Conservation (phyloP, 1,140 invertebrate species). For the Drosophila suzukii region DNA sequence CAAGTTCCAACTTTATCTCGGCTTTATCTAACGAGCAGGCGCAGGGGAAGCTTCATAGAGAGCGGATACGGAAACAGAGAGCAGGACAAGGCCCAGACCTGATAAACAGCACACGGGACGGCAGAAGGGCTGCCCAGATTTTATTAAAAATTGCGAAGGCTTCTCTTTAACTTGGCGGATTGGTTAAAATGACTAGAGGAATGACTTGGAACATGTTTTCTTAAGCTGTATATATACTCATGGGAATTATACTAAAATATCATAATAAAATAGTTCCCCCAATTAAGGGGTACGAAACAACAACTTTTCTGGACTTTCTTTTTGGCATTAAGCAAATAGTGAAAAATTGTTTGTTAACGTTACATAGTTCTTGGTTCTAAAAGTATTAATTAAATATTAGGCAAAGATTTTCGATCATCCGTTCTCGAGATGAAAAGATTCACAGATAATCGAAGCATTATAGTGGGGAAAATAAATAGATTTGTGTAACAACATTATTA, state of each 20-base stretch:
- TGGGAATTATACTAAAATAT: background rate
- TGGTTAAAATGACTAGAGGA: background rate
- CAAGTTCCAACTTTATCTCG: slow-evolving; percentile 68
- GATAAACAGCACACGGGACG: slow-evolving; percentile 16
- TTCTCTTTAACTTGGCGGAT: slow-evolving; percentile 2
- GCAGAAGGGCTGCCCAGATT: slow-evolving; percentile 15
- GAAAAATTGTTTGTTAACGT: no score
- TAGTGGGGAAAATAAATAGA: no score
- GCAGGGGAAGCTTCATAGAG: slow-evolving; percentile 34
- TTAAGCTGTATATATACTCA: background rate
- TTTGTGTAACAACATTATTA: no score
- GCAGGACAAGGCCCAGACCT: slow-evolving; percentile 9
- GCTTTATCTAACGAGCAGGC: slow-evolving; percentile 56
- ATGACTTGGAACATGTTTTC: background rate
- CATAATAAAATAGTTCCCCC: no score
- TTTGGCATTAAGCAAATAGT: no score
- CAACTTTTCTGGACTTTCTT: no score
- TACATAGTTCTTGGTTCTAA: no score
- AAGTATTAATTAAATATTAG: no score
- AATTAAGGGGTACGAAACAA: no score
- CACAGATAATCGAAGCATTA: no score
- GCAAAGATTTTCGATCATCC: no score
- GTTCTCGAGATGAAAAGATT: no score
- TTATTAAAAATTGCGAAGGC: slow-evolving; percentile 50
- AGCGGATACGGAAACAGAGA: background rate